Evolutionary conservation across 2,888 invertebrate species (phyloP).

Genomic region (Steinernema carpocapsae): DNA sequence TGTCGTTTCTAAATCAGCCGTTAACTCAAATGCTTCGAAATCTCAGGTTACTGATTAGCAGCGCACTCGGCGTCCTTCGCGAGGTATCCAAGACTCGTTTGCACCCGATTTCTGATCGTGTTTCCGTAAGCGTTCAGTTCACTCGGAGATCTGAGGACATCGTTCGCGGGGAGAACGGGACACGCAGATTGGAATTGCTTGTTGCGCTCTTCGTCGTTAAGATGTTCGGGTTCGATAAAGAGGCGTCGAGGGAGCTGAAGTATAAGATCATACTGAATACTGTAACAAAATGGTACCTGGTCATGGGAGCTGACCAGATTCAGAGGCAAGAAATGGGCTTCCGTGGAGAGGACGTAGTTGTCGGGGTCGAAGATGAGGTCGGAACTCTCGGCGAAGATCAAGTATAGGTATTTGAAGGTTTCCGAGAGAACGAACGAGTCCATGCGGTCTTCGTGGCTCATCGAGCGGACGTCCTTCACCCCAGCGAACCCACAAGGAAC

Average conservation of each 20-base stretch:
- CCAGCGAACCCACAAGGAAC: constrained; percentile 97
- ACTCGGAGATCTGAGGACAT: constrained; percentile 39
- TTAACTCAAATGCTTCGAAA: too few relatives aligned
- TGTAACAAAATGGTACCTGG: neutral
- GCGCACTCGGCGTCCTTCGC: constrained; percentile 7
- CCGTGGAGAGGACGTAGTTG: constrained; percentile 74
- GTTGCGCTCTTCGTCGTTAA: constrained; percentile 47
- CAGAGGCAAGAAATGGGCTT: constrained; percentile 92
- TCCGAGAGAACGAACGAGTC: constrained; percentile 97
- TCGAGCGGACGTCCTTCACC: constrained; percentile 90
- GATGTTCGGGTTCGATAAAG: constrained; percentile 56
- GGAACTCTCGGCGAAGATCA: constrained; percentile 86
- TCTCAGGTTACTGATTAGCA: neutral
- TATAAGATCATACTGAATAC: neutral
- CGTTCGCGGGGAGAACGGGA: constrained; percentile 41
- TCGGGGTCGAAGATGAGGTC: constrained; percentile 74
- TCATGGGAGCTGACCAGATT: constrained; percentile 46
- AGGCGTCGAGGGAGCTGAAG: constrained; percentile 51
- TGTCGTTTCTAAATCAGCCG: constrained; percentile 52
- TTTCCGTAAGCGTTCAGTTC: constrained; percentile 44
- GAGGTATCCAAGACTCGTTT: constrained; percentile 20
- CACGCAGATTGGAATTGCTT: constrained; percentile 42
- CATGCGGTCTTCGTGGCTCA: constrained; percentile 87
- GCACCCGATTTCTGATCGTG: constrained; percentile 37
- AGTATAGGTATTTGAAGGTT: constrained; percentile 93